Evolutionary conservation across 2,797 vertebrate genomes (phyloP).

Genomic region (Tenualosa ilisha): DNA sequence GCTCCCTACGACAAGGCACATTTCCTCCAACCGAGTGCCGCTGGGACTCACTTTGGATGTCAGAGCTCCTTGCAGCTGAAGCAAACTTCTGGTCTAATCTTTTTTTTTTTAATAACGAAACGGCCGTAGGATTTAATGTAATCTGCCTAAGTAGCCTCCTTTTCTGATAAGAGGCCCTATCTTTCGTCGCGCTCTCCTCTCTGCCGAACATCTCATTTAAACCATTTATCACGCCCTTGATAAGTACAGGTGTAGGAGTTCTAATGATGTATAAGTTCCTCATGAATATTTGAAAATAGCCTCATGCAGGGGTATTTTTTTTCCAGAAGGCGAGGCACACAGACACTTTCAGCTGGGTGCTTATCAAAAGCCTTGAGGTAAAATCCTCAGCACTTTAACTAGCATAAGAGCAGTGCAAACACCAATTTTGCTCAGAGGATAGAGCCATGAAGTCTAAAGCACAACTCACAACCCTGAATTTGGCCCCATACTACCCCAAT

Average conservation of each 20-base stretch:
- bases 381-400: constrained; percentile 29
- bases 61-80: constrained; percentile 23
- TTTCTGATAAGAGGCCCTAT: constrained; percentile 29
- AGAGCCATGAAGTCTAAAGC: neutral
- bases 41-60: constrained; percentile 26
- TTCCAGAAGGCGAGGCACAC: constrained; percentile 39
- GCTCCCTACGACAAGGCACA: constrained; percentile 32
- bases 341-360: constrained; percentile 29
- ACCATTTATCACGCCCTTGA: constrained; percentile 19
- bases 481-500: neutral
- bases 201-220: constrained; percentile 34
- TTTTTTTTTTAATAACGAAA: constrained; percentile 21
- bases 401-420: neutral
- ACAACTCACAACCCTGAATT: neutral
- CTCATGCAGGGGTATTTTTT: constrained; percentile 33
- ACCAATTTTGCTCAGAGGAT: neutral
- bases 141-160: constrained; percentile 19
- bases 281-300: constrained; percentile 46
- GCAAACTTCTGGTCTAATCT: constrained; percentile 41
- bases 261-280: constrained; percentile 39
- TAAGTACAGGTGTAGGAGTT: constrained; percentile 44
- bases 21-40: constrained; percentile 21
- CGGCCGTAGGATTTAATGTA: constrained; percentile 37
- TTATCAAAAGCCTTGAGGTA: constrained; percentile 39
- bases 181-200: neutral